A percentile compares a stretch with the other conserved stretches of the same genome.
phyloP scores from a whole-genome alignment of 2,113 vertebrate species.

The Indicator indicator region DNA sequence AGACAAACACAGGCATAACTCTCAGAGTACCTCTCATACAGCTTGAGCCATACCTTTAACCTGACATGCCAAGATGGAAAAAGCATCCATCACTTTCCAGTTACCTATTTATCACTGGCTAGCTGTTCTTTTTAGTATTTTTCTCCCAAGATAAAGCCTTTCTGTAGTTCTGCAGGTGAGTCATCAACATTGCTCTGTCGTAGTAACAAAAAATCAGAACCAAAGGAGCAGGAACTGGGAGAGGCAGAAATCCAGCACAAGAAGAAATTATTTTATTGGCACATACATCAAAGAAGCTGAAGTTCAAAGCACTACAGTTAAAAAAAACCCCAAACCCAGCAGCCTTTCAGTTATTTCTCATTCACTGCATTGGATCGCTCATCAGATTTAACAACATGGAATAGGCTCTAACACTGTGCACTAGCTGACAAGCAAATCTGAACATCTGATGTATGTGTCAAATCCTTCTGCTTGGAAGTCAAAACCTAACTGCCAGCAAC shows the following conservation, averaged over 20 bases:
- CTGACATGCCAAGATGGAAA: background rate
- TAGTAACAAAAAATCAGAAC: background rate
- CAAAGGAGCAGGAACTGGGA: background rate
- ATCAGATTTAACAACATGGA: background rate
- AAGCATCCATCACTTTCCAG: background rate
- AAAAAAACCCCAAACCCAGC: background rate
- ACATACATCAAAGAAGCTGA: conserved; percentile 30
- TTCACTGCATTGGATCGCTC: background rate
- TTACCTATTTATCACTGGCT: background rate
- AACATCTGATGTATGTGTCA: background rate
- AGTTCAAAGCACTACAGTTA: conserved; percentile 28
- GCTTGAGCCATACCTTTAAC: background rate
- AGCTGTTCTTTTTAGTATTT: background rate
- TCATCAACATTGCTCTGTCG: background rate
- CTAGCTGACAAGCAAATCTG: background rate
- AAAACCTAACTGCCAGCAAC: background rate
- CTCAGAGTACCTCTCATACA: background rate
- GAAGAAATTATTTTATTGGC: conserved; percentile 58
- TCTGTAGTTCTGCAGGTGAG: background rate
- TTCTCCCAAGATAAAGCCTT: background rate
- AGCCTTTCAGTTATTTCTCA: background rate
- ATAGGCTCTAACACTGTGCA: background rate
- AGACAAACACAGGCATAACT: background rate
- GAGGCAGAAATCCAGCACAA: conserved; percentile 5
- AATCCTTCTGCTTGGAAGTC: background rate